phyloP scores from a whole-genome alignment of 2,888 invertebrate species.

The Sphecodes monilicornis region DNA sequence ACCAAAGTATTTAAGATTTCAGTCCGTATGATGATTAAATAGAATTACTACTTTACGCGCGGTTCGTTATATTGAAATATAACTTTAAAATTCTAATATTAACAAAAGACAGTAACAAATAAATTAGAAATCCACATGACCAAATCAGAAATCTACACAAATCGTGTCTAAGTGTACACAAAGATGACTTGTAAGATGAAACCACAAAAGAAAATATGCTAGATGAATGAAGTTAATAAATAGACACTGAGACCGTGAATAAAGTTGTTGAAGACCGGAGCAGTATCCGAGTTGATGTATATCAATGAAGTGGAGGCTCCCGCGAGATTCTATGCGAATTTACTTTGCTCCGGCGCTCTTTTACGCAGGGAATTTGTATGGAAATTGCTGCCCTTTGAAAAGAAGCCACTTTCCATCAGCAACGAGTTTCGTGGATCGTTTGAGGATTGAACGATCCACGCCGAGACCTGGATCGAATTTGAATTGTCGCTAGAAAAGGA shows the following conservation, averaged over 20 bases:
- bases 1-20: too few relatives aligned
- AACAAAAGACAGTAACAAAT: not conserved
- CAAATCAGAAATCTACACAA: too few relatives aligned
- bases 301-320: slow-evolving; percentile 19
- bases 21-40: not conserved
- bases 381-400: slow-evolving; percentile 20
- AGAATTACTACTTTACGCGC: not conserved
- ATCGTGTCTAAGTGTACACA: not conserved
- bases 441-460: not conserved
- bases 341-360: not conserved
- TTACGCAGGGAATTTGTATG: slow-evolving; percentile 30
- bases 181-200: not conserved
- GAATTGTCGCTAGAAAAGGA: not conserved
- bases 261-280: not conserved
- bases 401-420: not conserved
- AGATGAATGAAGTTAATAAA: not conserved
- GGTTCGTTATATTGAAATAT: not conserved
- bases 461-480: not conserved
- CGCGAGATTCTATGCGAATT: slow-evolving; percentile 7
- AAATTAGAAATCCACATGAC: not conserved
- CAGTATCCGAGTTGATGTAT: not conserved
- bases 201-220: not conserved
- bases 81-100: not conserved
- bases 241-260: too few relatives aligned
- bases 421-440: not conserved